A percentile compares a stretch with the other conserved stretches of the same genome.
Conservation (phyloP, 1,140 invertebrate genomes). For the Ips typographus region DNA sequence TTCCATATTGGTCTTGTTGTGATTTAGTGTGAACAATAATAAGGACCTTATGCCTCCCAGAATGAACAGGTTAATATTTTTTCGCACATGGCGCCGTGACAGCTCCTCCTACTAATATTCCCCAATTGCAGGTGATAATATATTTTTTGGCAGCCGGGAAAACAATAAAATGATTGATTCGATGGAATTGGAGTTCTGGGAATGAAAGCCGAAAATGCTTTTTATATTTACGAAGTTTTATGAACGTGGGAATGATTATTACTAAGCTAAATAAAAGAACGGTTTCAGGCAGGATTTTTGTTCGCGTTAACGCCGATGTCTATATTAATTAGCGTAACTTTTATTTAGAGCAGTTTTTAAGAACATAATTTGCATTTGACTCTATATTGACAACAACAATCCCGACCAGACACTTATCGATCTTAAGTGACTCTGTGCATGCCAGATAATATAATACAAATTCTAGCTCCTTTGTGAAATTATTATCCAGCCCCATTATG, state of each 20-base stretch:
- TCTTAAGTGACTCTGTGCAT: constrained; percentile 28
- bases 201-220: constrained; percentile 6
- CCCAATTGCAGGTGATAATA: constrained; percentile 30
- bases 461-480: constrained; percentile 32
- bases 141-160: constrained; percentile 8
- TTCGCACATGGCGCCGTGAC: constrained; percentile 27
- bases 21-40: constrained; percentile 19
- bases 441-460: constrained; percentile 29
- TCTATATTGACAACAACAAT: constrained; percentile 15
- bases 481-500: constrained; percentile 29
- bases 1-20: constrained; percentile 22
- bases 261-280: no score
- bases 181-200: constrained; percentile 7
- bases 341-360: not conserved
- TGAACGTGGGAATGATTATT: no score
- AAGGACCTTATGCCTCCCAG: constrained; percentile 19
- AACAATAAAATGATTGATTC: constrained; percentile 29
- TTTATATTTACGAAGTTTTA: not conserved
- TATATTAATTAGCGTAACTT: no score
- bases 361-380: constrained; percentile 13
- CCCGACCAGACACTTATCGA: constrained; percentile 21
- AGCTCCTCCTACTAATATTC: constrained; percentile 24
- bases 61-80: constrained; percentile 27
- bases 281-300: no score
- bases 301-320: no score